phyloP scores from a whole-genome alignment of 2,113 vertebrate genomes.

The Phasianus colchicus region DNA sequence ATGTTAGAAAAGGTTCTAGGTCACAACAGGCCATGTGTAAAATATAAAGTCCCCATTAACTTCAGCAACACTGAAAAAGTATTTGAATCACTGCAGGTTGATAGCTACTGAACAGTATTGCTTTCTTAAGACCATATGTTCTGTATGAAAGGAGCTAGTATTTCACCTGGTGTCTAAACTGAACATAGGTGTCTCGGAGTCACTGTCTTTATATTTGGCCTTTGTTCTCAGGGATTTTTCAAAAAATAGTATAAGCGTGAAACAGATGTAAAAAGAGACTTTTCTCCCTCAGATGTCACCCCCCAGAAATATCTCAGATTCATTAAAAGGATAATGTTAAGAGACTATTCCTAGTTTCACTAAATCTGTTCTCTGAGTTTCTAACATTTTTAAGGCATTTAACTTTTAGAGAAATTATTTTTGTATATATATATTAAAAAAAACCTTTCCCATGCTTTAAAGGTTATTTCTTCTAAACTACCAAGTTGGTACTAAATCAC shows the following conservation, averaged over 20 bases:
- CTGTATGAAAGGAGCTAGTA: background rate
- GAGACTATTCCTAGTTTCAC: background rate
- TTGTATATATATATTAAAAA: background rate
- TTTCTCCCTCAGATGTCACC: background rate
- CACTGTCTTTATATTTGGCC: background rate
- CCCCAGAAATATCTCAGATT: background rate
- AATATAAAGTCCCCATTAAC: background rate
- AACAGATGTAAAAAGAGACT: background rate
- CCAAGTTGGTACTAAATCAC: background rate
- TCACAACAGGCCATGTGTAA: background rate
- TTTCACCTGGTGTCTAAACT: background rate
- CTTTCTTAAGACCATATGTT: conserved; percentile 8
- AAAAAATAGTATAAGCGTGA: background rate
- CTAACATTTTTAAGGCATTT: background rate
- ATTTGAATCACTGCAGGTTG: background rate
- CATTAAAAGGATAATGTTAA: background rate
- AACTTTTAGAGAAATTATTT: background rate
- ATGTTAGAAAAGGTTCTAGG: background rate
- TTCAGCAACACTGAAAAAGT: background rate
- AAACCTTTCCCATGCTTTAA: background rate
- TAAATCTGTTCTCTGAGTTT: background rate
- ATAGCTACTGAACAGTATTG: background rate
- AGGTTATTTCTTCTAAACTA: background rate
- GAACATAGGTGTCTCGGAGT: background rate
- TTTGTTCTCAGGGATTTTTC: background rate